A percentile compares a stretch with the other conserved stretches of the same genome.
These are phyloP conservation scores for human (Homo sapiens) DNA, from an alignment of 2,113 vertebrate species.

Conservation along the genomic window DNA sequence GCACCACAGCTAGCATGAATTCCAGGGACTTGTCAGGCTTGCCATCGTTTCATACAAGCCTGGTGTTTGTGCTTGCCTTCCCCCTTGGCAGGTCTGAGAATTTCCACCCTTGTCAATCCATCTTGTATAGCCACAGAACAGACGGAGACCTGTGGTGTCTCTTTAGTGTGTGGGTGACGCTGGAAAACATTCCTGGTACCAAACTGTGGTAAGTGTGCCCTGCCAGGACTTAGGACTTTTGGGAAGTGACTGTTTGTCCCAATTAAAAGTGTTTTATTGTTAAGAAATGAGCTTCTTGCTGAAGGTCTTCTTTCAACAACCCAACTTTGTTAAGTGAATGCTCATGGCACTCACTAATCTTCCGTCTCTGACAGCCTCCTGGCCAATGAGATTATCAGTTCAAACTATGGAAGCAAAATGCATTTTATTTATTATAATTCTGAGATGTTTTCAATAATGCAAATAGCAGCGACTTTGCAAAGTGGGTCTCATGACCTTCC, in stretches of 20 bases:
- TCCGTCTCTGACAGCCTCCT: conserved; percentile 70
- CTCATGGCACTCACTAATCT: conserved; percentile 64
- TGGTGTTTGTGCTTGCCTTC: conserved; percentile 17
- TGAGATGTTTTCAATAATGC: conserved; percentile 86
- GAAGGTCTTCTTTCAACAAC: conserved; percentile 71
- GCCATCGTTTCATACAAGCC: neutral
- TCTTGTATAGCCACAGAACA: conserved; percentile 39
- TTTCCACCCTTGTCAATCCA: conserved; percentile 26
- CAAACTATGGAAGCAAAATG: conserved; percentile 75
- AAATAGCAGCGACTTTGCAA: conserved; percentile 80
- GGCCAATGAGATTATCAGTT: conserved; percentile 73
- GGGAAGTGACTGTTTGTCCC: conserved; percentile 53
- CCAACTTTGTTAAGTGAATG: conserved; percentile 59
- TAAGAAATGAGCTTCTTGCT: conserved; percentile 34
- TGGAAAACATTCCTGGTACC: conserved; percentile 67
- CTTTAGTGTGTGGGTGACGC: conserved; percentile 62
- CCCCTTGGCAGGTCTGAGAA: conserved; percentile 20
- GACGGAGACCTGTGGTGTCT: conserved; percentile 49
- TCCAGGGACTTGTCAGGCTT: conserved; percentile 36
- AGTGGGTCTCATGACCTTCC: conserved; percentile 82
- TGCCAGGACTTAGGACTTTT: conserved; percentile 46
- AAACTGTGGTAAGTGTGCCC: conserved; percentile 56
- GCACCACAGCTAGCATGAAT: neutral
- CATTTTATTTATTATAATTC: conserved; percentile 79
- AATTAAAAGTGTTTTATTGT: conserved; percentile 58